These are phyloP conservation scores for Ectemnius cavifrons DNA, from an alignment of 2,888 invertebrate genomes.

Conservation along the genomic window DNA sequence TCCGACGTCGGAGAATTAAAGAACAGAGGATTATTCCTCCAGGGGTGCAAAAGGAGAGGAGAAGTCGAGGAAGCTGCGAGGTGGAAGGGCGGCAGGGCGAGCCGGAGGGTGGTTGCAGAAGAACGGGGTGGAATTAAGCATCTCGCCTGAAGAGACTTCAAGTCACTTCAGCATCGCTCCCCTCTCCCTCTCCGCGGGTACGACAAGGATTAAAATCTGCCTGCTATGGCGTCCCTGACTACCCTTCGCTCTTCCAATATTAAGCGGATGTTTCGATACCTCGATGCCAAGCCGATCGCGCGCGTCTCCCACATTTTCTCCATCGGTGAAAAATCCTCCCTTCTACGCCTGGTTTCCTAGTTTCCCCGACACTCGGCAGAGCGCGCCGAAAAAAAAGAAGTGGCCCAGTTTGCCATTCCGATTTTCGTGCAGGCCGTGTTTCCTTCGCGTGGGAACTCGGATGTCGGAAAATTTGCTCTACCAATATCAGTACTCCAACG, in stretches of 20 bases:
- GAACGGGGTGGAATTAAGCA: conserved; percentile 75
- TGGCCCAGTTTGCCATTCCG: background rate
- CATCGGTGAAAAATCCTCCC: too few relatives aligned
- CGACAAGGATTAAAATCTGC: conserved; percentile 78
- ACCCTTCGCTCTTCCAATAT: conserved; percentile 61
- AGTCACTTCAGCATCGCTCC: conserved; percentile 75
- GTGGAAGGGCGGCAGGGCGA: conserved; percentile 45
- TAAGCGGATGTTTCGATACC: conserved; percentile 73
- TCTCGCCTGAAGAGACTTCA: conserved; percentile 77
- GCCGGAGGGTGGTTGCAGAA: conserved; percentile 65
- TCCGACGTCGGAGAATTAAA: conserved; percentile 65
- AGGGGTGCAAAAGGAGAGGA: conserved; percentile 61
- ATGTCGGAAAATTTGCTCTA: background rate
- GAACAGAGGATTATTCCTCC: conserved; percentile 72
- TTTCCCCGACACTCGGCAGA: background rate
- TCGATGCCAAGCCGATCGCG: conserved; percentile 54
- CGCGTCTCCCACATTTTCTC: background rate
- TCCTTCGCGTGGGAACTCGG: background rate
- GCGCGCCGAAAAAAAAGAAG: background rate
- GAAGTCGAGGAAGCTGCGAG: conserved; percentile 13
- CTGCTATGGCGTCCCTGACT: conserved; percentile 66
- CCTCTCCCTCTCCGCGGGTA: conserved; percentile 60
- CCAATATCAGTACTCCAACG: conserved; percentile 7
- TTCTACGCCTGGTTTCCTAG: too few relatives aligned
- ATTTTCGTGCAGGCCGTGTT: background rate